Percentiles rank a stretch among this genome's conserved stretches.
These are phyloP conservation scores for Apotomis turbidana DNA, from an alignment of 2,888 invertebrate genomes.

Conservation along the genomic window DNA sequence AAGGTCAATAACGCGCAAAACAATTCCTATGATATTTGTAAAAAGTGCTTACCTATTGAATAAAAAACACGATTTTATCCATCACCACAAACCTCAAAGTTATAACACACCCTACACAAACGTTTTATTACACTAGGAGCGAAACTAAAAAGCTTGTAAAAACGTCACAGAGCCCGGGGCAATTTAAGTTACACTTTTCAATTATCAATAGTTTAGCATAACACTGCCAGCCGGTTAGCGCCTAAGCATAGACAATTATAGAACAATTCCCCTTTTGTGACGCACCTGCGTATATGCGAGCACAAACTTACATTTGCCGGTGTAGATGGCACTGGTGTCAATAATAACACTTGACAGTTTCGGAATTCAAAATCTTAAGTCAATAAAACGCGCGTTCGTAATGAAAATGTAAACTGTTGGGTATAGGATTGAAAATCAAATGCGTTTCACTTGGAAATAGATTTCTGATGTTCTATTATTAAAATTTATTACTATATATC, in stretches of 20 bases:
- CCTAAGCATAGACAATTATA: conserved; percentile 14
- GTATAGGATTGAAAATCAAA: too few species aligned
- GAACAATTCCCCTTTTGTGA: conserved; percentile 11
- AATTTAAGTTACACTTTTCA: conserved; percentile 1
- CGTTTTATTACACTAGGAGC: background rate
- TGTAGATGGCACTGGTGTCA: background rate
- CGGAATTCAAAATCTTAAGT: background rate
- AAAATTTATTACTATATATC: too few species aligned
- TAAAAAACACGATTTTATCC: too few species aligned
- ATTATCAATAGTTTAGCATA: conserved; percentile 11
- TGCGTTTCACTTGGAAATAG: too few species aligned
- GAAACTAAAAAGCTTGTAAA: background rate
- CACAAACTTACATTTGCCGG: conserved; percentile 10
- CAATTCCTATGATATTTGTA: too few species aligned
- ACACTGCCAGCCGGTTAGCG: conserved; percentile 4
- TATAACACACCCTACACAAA: background rate
- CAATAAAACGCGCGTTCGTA: background rate
- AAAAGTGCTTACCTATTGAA: too few species aligned
- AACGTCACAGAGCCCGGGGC: background rate
- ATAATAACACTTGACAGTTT: background rate
- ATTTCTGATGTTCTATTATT: too few species aligned
- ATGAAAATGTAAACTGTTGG: background rate
- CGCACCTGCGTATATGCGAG: background rate
- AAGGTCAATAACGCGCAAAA: too few species aligned
- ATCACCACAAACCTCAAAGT: background rate